A percentile compares a stretch with the other conserved stretches of the same genome.
Conservation (phyloP, 2,113 vertebrate genomes). For the Sclerurus mexicanus region DNA sequence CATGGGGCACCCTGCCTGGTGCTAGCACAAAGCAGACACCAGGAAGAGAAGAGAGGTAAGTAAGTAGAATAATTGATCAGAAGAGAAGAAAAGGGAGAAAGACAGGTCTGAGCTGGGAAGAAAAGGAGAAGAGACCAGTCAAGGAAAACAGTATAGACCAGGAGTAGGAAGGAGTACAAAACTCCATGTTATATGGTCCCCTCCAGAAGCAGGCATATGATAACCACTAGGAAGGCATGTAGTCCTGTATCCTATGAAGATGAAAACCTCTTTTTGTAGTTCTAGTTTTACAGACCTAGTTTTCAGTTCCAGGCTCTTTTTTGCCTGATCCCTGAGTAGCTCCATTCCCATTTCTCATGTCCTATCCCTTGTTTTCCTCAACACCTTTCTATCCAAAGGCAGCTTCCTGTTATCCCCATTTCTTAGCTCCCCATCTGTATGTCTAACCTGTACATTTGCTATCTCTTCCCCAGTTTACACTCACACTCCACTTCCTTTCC, state of each 20-base stretch:
- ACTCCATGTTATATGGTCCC: not conserved
- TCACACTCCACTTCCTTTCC: not conserved
- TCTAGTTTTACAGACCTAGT: not conserved
- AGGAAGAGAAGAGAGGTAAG: not conserved
- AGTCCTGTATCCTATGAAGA: not conserved
- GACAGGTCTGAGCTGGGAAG: not conserved
- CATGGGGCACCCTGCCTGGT: not conserved
- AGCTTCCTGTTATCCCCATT: not conserved
- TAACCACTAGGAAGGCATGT: accelerated
- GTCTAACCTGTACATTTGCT: not conserved
- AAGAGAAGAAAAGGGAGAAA: not conserved
- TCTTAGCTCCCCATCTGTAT: not conserved
- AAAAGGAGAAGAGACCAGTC: not conserved
- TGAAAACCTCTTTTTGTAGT: not conserved
- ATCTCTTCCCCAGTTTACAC: not conserved
- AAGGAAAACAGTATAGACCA: not conserved
- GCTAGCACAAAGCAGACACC: not conserved
- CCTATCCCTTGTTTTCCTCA: not conserved
- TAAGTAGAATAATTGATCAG: not conserved
- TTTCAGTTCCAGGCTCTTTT: not conserved
- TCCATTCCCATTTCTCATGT: not conserved
- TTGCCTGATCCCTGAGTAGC: not conserved
- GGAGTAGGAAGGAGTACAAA: not conserved
- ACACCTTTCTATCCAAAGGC: not conserved
- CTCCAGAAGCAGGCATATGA: not conserved